A percentile compares a stretch with the other conserved stretches of the same genome.
Evolutionary conservation across 2,797 vertebrate genomes (phyloP).

Genomic region (Sternotherus odoratus): DNA sequence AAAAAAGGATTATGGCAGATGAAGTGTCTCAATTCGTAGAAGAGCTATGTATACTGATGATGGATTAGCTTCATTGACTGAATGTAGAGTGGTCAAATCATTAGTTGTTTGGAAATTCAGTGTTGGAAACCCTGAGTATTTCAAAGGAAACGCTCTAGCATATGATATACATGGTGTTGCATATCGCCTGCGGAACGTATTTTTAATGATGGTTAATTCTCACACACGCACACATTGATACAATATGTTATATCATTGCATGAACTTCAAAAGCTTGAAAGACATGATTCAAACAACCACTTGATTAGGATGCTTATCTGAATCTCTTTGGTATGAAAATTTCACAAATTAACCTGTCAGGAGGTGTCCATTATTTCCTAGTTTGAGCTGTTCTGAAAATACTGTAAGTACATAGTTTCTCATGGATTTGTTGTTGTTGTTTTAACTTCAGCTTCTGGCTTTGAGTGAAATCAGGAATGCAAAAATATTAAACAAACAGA

Average conservation of each 20-base stretch:
- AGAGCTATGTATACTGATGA: conserved; percentile 9
- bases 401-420: not conserved
- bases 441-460: not conserved
- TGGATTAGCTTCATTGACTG: not conserved
- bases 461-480: not conserved
- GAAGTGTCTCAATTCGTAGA: conserved; percentile 6
- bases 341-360: not conserved
- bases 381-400: not conserved
- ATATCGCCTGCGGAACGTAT: not conserved
- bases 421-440: not conserved
- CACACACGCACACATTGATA: not conserved
- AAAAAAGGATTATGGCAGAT: conserved; percentile 41
- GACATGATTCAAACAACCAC: not conserved
- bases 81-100: not conserved
- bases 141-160: not conserved
- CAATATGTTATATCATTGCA: not conserved
- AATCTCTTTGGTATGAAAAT: conserved; percentile 11
- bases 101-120: not conserved
- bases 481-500: not conserved
- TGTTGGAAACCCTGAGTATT: not conserved
- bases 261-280: not conserved
- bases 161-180: not conserved
- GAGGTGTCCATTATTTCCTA: not conserved
- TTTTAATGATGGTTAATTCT: not conserved
- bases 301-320: not conserved